Evolutionary conservation across 2,797 vertebrate genomes (phyloP).

Genomic region (Manis javanica): DNA sequence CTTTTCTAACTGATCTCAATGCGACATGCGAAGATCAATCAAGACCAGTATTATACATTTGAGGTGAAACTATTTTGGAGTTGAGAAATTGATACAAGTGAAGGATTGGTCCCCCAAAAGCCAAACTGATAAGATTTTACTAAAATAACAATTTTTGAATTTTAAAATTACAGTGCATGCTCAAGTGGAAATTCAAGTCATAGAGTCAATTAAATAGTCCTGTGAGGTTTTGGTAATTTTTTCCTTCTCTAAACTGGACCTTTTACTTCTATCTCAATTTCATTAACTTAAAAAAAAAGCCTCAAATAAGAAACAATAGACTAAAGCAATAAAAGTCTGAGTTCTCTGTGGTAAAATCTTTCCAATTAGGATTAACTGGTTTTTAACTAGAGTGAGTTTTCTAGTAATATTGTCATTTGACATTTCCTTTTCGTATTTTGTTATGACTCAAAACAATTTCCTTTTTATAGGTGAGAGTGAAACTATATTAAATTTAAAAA

Average conservation of each 20-base stretch:
- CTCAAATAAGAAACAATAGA: conserved; percentile 19
- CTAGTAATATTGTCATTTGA: conserved; percentile 24
- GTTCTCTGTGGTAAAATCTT: conserved; percentile 17
- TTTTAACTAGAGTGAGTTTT: conserved; percentile 43
- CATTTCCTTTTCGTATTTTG: conserved; percentile 21
- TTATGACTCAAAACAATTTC: conserved; percentile 16
- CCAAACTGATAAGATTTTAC: conserved; percentile 30
- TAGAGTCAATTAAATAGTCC: conserved; percentile 41
- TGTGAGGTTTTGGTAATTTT: neutral
- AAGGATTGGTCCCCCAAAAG: neutral
- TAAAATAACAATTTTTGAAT: neutral
- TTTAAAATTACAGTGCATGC: conserved; percentile 14
- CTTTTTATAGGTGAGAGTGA: conserved; percentile 16
- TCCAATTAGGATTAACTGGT: conserved; percentile 29
- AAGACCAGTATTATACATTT: neutral
- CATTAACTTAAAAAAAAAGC: neutral
- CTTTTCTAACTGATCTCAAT: conserved; percentile 5
- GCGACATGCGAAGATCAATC: neutral
- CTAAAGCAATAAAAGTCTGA: neutral
- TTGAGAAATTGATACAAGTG: neutral
- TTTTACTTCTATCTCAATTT: conserved; percentile 40
- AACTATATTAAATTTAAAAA: conserved; percentile 50
- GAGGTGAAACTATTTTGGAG: conserved; percentile 25
- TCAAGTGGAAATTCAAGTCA: conserved; percentile 43
- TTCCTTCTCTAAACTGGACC: neutral